These are phyloP conservation scores for Dugesia japonica DNA, from an alignment of 2,888 invertebrate genomes.

Conservation along the genomic window DNA sequence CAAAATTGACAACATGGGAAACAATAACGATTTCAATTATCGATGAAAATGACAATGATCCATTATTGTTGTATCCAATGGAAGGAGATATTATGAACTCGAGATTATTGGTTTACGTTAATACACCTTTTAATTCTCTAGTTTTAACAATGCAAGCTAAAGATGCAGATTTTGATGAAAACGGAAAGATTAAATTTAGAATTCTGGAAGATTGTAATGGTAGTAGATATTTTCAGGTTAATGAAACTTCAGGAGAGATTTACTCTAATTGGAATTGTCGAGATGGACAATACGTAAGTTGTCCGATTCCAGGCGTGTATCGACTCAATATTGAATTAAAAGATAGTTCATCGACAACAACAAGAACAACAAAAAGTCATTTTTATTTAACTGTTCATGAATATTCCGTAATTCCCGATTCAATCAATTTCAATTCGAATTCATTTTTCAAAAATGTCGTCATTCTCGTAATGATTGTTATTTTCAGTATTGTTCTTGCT, in stretches of 20 bases:
- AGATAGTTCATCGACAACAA: neutral
- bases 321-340: neutral
- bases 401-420: neutral
- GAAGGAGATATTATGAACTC: slow-evolving; percentile 26
- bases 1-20: slow-evolving; percentile 17
- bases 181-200: slow-evolving; percentile 31
- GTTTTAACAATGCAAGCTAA: slow-evolving; percentile 22
- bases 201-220: slow-evolving; percentile 29
- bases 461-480: slow-evolving; percentile 27
- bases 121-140: slow-evolving; percentile 28
- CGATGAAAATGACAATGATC: slow-evolving; percentile 31
- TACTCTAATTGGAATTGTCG: slow-evolving; percentile 24
- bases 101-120: slow-evolving; percentile 23
- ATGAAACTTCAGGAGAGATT: slow-evolving; percentile 17
- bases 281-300: neutral
- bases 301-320: neutral
- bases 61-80: slow-evolving; percentile 12
- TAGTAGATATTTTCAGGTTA: slow-evolving; percentile 28
- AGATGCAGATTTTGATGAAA: slow-evolving; percentile 31
- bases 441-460: slow-evolving; percentile 28
- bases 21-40: slow-evolving; percentile 27
- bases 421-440: neutral
- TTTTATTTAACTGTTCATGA: neutral
- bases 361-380: neutral
- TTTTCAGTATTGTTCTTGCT: slow-evolving; percentile 28